Evolutionary conservation across 2,888 invertebrate genomes (phyloP).

Genomic region (Frankliniella fusca): DNA sequence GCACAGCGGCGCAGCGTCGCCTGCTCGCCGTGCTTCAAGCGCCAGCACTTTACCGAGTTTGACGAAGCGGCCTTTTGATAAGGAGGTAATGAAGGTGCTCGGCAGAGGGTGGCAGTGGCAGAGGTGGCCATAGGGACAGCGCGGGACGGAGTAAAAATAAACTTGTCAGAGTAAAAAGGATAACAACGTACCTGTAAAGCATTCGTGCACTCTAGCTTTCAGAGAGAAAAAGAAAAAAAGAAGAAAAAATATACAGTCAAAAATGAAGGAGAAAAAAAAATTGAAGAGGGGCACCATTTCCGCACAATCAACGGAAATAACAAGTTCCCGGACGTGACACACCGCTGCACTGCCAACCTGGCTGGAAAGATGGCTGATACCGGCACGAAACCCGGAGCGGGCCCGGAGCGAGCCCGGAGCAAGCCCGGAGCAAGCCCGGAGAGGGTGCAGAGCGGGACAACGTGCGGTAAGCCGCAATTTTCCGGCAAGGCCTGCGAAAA

Average conservation of each 20-base stretch:
- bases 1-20: background rate
- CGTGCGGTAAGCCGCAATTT: background rate
- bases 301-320: no score
- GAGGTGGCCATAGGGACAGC: no score
- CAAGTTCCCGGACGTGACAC: no score
- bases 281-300: no score
- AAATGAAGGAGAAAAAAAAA: no score
- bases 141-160: no score
- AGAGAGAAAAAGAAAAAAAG: background rate
- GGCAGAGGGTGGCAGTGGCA: no score
- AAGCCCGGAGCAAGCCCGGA: background rate
- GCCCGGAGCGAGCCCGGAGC: background rate
- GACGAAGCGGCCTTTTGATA: no score
- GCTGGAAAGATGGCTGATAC: background rate
- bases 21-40: background rate
- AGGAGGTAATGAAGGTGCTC: no score
- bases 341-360: background rate
- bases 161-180: no score
- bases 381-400: background rate
- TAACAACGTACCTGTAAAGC: no score
- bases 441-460: background rate
- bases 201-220: background rate
- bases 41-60: background rate
- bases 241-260: background rate
- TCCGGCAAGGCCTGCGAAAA: conserved; percentile 1